These are phyloP conservation scores for Bombus sibiricus DNA, from an alignment of 1,140 invertebrate genomes.

Conservation along the genomic window DNA sequence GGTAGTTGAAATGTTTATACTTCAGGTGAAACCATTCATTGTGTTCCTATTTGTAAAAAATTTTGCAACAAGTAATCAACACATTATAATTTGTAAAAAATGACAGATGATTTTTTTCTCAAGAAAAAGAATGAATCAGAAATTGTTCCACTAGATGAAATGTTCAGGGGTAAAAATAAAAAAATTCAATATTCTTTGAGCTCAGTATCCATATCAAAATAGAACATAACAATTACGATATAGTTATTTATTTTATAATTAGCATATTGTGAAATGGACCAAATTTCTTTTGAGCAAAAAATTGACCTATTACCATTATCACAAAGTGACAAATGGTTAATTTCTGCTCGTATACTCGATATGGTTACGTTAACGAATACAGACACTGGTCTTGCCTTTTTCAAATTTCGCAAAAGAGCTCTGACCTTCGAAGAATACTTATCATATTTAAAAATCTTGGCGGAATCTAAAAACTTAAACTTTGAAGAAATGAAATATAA, in stretches of 20 bases:
- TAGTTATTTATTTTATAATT: background rate
- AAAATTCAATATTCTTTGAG: background rate
- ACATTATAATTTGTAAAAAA: background rate
- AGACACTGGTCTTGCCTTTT: conserved; percentile 85
- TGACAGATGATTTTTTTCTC: background rate
- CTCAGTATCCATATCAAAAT: background rate
- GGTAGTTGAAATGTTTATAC: background rate
- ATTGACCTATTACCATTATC: conserved; percentile 78
- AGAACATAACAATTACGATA: background rate
- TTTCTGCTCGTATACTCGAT: conserved; percentile 86
- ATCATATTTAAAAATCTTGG: conserved; percentile 63
- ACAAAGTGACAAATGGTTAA: conserved; percentile 87
- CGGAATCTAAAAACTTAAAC: conserved; percentile 56
- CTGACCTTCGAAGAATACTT: conserved; percentile 69
- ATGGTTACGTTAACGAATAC: conserved; percentile 85
- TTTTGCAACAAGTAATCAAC: too few relatives aligned
- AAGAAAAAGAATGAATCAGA: conserved; percentile 32
- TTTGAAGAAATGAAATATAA: conserved; percentile 65
- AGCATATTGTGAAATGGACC: conserved; percentile 72
- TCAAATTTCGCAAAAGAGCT: conserved; percentile 84
- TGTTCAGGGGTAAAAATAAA: conserved; percentile 67
- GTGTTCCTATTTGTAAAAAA: too few relatives aligned
- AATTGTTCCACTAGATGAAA: conserved; percentile 63
- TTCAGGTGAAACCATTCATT: background rate
- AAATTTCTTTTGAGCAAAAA: conserved; percentile 52